Evolutionary conservation across 1,140 invertebrate species (phyloP).

Genomic region (Bombus sibiricus): DNA sequence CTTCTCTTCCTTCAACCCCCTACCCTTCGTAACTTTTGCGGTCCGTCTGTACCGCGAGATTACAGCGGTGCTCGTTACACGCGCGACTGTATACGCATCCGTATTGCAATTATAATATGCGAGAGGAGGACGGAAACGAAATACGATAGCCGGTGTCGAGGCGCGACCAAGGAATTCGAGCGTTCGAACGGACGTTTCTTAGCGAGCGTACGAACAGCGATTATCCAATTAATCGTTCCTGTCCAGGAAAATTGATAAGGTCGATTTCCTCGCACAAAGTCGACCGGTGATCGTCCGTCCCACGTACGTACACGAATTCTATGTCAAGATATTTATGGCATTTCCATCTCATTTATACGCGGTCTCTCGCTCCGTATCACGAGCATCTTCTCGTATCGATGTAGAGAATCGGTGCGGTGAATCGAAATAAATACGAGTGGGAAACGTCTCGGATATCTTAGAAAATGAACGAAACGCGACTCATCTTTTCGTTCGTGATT

Average conservation of each 20-base stretch:
- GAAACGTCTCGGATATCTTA: neutral
- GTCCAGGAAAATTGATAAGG: conserved; percentile 61
- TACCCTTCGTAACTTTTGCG: neutral
- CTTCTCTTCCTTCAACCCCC: neutral
- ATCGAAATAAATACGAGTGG: conserved; percentile 15
- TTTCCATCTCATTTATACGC: neutral
- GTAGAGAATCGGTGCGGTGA: neutral
- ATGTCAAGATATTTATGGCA: conserved; percentile 2
- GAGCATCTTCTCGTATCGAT: too few species aligned
- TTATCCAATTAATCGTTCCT: conserved; percentile 67
- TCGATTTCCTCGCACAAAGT: conserved; percentile 22
- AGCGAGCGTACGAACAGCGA: conserved; percentile 33
- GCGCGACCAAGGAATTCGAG: conserved; percentile 49
- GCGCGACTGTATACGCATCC: conserved; percentile 32
- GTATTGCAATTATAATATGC: conserved; percentile 60
- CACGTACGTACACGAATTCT: conserved; percentile 28
- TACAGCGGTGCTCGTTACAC: conserved; percentile 53
- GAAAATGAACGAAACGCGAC: conserved; percentile 4
- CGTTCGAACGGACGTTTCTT: conserved; percentile 40
- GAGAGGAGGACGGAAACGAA: conserved; percentile 41
- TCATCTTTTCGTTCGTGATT: conserved; percentile 1
- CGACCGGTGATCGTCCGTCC: neutral
- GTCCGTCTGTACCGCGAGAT: conserved; percentile 34
- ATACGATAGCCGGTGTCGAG: conserved; percentile 34
- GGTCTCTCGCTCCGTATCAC: too few species aligned